Conservation (phyloP, 2,888 invertebrate genomes). For the Apotomis capreana region DNA sequence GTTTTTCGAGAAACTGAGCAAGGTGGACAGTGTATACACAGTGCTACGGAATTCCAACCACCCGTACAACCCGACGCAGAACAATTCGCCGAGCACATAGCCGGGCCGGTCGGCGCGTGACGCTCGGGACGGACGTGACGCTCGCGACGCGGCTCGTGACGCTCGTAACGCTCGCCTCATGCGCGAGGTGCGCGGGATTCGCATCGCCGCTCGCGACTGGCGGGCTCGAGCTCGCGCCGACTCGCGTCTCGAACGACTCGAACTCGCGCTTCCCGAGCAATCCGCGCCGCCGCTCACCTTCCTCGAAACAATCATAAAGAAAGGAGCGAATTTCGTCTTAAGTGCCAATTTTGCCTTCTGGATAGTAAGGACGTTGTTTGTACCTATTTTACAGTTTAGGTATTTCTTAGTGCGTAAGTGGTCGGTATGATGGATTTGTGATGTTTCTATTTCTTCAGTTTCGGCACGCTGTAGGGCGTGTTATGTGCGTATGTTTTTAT, state of each 20-base stretch:
- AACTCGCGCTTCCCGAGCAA: background rate
- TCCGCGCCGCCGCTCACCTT: conserved; percentile 49
- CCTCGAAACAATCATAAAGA: conserved; percentile 62
- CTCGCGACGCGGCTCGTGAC: background rate
- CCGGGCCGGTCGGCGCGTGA: conserved; percentile 50
- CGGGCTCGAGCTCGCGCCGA: background rate
- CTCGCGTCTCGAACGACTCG: conserved; percentile 1
- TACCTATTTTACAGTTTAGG: conserved; percentile 81
- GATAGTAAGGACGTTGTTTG: conserved; percentile 81
- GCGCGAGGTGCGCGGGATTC: conserved; percentile 1
- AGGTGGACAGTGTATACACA: conserved; percentile 98
- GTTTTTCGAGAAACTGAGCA: conserved; percentile 98
- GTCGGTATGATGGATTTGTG: conserved; percentile 72
- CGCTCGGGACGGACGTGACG: conserved; percentile 18
- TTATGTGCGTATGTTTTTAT: conserved; percentile 51
- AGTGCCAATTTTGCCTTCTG: conserved; percentile 85
- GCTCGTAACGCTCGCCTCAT: background rate
- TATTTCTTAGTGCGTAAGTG: conserved; percentile 80
- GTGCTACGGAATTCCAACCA: conserved; percentile 96
- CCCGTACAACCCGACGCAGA: conserved; percentile 86
- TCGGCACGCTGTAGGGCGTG: conserved; percentile 62
- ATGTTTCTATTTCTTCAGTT: conserved; percentile 52
- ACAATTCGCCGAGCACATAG: conserved; percentile 73
- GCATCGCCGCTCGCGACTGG: background rate
- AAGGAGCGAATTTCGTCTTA: conserved; percentile 75